Conservation (phyloP, 1,140 invertebrate genomes). For the Drosophila simulans region DNA sequence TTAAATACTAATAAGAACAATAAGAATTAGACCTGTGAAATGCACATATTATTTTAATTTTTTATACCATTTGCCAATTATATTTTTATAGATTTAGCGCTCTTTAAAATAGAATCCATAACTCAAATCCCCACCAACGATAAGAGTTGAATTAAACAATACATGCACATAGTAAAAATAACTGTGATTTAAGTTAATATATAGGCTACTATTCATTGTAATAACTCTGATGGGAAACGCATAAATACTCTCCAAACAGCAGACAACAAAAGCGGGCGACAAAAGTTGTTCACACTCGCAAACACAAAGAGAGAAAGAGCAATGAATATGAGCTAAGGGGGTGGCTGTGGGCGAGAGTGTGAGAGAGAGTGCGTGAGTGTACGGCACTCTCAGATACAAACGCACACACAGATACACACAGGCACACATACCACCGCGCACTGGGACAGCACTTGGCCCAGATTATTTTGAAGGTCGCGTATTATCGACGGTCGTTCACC, state of each 20-base stretch:
- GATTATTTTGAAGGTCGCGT: slow-evolving; percentile 84
- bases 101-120: no score
- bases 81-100: no score
- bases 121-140: no score
- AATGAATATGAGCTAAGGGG: not conserved
- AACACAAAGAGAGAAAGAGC: not conserved
- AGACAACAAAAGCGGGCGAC: slow-evolving; percentile 41
- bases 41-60: no score
- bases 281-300: slow-evolving; percentile 24
- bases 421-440: slow-evolving; percentile 23
- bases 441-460: slow-evolving; percentile 84
- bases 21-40: no score
- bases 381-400: slow-evolving; percentile 28
- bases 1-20: not conserved
- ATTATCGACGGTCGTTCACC: slow-evolving; percentile 84
- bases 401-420: slow-evolving; percentile 7
- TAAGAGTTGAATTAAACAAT: not conserved
- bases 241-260: slow-evolving; percentile 51
- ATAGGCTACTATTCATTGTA: not conserved
- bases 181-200: not conserved
- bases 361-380: slow-evolving; percentile 36
- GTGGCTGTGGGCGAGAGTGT: slow-evolving; percentile 16
- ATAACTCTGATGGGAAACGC: slow-evolving; percentile 25
- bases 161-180: not conserved
- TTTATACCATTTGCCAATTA: no score